Percentiles rank a stretch among this genome's conserved stretches.
These are phyloP conservation scores for Drosophila suzukii DNA, from an alignment of 1,140 invertebrate species.

Conservation along the genomic window DNA sequence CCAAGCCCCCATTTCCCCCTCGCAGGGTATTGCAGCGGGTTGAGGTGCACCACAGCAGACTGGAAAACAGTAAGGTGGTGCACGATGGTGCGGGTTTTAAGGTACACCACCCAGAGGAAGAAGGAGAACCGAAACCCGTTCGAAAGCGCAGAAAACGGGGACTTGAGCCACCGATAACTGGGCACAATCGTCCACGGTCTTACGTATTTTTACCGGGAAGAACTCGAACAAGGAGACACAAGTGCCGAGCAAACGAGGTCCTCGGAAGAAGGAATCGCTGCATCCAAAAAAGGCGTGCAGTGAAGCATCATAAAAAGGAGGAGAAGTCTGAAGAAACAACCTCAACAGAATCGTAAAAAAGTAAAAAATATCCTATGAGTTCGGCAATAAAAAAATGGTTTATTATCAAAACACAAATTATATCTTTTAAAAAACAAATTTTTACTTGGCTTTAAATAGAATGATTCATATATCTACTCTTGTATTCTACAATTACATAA, in stretches of 20 bases:
- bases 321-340: neutral
- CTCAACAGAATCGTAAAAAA: no score
- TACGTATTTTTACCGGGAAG: slow-evolving; percentile 45
- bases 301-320: neutral
- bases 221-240: neutral
- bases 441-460: no score
- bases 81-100: neutral
- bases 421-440: no score
- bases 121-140: neutral
- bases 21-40: neutral
- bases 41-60: neutral
- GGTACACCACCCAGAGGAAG: neutral
- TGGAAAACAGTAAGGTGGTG: slow-evolving; percentile 2
- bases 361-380: no score
- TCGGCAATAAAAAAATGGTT: no score
- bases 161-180: neutral
- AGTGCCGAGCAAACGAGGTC: slow-evolving; percentile 54
- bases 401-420: no score
- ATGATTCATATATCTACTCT: no score
- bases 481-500: no score
- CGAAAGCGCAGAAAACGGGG: neutral
- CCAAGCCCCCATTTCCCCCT: neutral
- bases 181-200: slow-evolving; percentile 17
- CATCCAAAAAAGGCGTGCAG: slow-evolving; percentile 28
- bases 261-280: slow-evolving; percentile 29